These are phyloP conservation scores for Wiebesia pumilae DNA, from an alignment of 1,140 invertebrate genomes.

Conservation along the genomic window DNA sequence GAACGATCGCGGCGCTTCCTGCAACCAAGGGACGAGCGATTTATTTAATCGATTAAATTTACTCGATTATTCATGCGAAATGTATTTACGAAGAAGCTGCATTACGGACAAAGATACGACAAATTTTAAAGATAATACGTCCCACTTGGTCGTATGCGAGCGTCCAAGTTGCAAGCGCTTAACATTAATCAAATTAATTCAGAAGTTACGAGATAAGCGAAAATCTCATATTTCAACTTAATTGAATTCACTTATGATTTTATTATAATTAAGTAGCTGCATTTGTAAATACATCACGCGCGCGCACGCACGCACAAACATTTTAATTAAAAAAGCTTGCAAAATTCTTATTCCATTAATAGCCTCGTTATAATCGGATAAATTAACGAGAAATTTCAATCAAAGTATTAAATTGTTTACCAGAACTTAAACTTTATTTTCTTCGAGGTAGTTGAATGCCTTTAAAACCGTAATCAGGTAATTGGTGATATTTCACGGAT, in stretches of 20 bases:
- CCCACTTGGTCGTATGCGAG: not conserved
- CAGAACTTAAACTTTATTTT: no score
- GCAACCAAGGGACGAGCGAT: not conserved
- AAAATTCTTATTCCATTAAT: not conserved
- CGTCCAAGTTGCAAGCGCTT: not conserved
- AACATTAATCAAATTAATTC: conserved; percentile 1
- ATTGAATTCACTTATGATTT: not conserved
- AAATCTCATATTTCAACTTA: not conserved
- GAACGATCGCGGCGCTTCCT: conserved; percentile 80
- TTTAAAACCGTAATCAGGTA: no score
- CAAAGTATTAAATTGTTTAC: no score
- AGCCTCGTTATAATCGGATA: not conserved
- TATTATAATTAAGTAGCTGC: not conserved
- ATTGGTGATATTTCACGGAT: no score
- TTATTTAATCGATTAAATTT: not conserved
- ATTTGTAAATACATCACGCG: not conserved
- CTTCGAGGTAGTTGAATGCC: no score
- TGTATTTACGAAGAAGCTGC: not conserved
- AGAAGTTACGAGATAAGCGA: not conserved
- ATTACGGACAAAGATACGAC: not conserved
- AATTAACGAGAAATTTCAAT: not conserved
- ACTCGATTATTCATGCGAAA: not conserved
- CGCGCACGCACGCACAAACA: not conserved
- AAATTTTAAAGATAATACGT: conserved; percentile 6
- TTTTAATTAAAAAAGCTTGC: conserved; percentile 12